Conservation (phyloP, 2,888 invertebrate species). For the Drosophila paranaensis region DNA sequence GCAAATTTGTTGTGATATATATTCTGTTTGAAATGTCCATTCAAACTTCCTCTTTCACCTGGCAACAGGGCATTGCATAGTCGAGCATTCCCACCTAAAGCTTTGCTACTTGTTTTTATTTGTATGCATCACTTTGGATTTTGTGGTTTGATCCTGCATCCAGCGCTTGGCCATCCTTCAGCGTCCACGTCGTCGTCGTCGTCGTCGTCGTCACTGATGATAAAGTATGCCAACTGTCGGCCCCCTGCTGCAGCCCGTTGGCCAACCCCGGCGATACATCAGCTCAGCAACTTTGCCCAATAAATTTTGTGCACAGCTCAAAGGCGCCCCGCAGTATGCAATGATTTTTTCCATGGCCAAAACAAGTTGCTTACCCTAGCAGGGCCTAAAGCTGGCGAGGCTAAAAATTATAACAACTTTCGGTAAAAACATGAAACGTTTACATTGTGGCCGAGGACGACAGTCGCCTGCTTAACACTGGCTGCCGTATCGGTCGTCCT, state of each 20-base stretch:
- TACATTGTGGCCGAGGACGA: constrained; percentile 63
- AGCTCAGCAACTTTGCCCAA: constrained; percentile 80
- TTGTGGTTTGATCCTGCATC: constrained; percentile 82
- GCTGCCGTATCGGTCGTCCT: constrained; percentile 29
- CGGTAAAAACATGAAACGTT: constrained; percentile 79
- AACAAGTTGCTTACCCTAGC: constrained; percentile 68
- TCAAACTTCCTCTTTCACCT: not conserved
- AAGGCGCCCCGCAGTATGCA: constrained; percentile 75
- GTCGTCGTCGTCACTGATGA: constrained; percentile 72
- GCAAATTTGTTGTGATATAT: no score
- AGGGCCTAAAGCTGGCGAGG: constrained; percentile 47
- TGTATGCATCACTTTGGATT: constrained; percentile 80
- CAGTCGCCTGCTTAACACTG: constrained; percentile 66
- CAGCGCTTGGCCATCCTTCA: constrained; percentile 66
- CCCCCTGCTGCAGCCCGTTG: constrained; percentile 47
- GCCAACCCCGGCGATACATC: constrained; percentile 64
- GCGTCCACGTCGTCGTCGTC: constrained; percentile 53
- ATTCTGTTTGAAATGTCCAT: no score
- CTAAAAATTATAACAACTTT: constrained; percentile 79
- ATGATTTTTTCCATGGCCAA: constrained; percentile 56
- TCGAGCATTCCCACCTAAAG: not conserved
- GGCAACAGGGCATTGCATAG: constrained; percentile 14
- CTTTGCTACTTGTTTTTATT: constrained; percentile 58
- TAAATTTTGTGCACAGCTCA: constrained; percentile 73
- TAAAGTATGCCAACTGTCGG: constrained; percentile 82